phyloP scores from a whole-genome alignment of 1,140 invertebrate species.

The Hydropsyche tenuis region DNA sequence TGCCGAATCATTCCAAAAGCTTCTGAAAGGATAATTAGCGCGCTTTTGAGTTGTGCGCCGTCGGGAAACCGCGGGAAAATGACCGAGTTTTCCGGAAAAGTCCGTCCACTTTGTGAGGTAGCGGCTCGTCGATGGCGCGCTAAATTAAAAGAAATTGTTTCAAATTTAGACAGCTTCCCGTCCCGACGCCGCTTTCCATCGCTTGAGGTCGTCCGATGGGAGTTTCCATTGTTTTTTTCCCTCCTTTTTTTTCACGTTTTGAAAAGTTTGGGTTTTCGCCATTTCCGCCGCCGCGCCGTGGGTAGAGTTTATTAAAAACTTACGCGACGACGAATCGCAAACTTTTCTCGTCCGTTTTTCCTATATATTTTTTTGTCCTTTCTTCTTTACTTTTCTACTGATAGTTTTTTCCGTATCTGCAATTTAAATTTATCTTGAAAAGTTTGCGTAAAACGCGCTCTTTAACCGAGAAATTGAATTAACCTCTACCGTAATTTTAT shows the following conservation, averaged over 20 bases:
- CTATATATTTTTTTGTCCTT: not conserved
- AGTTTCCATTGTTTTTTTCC: not conserved
- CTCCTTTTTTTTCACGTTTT: not conserved
- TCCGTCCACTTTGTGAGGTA: too few species aligned
- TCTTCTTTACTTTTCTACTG: not conserved
- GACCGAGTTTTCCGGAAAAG: too few species aligned
- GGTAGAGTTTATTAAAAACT: constrained; percentile 32
- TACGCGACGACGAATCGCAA: constrained; percentile 10
- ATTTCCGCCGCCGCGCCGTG: not conserved
- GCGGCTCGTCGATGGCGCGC: too few species aligned
- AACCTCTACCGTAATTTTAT: too few species aligned
- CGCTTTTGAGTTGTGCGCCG: not conserved
- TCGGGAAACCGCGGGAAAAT: too few species aligned
- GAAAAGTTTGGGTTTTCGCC: not conserved
- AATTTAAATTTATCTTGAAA: constrained; percentile 32
- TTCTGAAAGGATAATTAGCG: constrained; percentile 26
- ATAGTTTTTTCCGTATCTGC: constrained; percentile 28
- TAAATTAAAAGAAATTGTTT: constrained; percentile 9
- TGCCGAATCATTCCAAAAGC: not conserved
- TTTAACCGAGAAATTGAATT: too few species aligned
- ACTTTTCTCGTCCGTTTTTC: constrained; percentile 11
- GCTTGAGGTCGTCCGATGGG: not conserved
- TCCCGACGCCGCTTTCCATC: not conserved
- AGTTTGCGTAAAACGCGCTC: too few species aligned
- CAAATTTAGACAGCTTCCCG: not conserved